phyloP scores from a whole-genome alignment of 2,888 invertebrate species.

The Alitta virens region DNA sequence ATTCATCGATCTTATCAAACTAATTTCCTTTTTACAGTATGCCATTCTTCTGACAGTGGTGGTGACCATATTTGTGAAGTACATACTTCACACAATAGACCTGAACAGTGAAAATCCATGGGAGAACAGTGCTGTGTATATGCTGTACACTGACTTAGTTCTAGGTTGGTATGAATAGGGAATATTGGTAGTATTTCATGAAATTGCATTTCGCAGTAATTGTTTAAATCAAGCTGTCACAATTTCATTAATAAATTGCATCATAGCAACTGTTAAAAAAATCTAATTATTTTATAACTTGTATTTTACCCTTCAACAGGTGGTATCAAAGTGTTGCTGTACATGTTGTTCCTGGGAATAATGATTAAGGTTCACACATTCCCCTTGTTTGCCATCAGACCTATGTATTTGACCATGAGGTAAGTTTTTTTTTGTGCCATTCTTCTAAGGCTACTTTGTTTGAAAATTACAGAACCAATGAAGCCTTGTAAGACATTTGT shows the following conservation, averaged over 20 bases:
- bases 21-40: slow-evolving; percentile 65
- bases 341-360: slow-evolving; percentile 87
- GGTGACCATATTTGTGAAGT: slow-evolving; percentile 89
- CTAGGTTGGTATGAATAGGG: slow-evolving; percentile 74
- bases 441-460: no score
- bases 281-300: no score
- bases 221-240: no score
- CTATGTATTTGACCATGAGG: slow-evolving; percentile 98
- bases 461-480: no score
- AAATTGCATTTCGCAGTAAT: no score
- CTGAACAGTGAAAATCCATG: slow-evolving; percentile 91
- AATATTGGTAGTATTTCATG: no score
- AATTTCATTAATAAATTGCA: no score
- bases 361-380: slow-evolving; percentile 97
- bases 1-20: no score
- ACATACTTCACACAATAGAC: slow-evolving; percentile 82
- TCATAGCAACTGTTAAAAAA: no score
- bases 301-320: slow-evolving; percentile 53
- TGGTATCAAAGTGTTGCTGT: slow-evolving; percentile 72
- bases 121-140: slow-evolving; percentile 98
- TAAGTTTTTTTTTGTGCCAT: no score
- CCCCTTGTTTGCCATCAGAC: slow-evolving; percentile 95
- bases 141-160: slow-evolving; percentile 92
- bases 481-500: no score
- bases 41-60: slow-evolving; percentile 93